Base-by-base conservation (phyloP, 92 coral and sea anemone genomes). In the Pocillopora meandrina region DNA sequence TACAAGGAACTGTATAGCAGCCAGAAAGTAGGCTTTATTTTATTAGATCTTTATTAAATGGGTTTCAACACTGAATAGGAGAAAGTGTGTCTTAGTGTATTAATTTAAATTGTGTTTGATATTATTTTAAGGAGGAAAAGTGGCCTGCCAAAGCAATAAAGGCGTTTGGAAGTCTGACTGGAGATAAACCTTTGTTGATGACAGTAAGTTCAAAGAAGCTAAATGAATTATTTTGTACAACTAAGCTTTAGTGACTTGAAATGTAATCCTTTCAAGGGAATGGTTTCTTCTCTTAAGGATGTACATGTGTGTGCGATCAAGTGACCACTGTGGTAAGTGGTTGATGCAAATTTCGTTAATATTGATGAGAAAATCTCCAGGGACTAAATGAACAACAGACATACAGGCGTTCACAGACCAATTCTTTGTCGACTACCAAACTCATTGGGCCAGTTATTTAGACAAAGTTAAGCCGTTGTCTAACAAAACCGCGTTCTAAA, bases 151-250 rank as follows among this genome's bases (percentile, higher is more conserved):
- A 91, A 75, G 93, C 99, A 20, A 88, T 88, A 82, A 96, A 92
- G 79, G 98, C 98, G 21, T 96, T 96, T 91, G 99, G 98, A 26
- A 96, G 99, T 87, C 83, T 96, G 72, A 91, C 98, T 47, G 95
- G 98, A 31, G 95, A 92, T n/a, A 96, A 95, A 73, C 91, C 93
- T 10, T 82, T 94, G 31, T 77, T 96, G 23, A 96, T 96, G 99
- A 93, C 92, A 3, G 99, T 96, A 66, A 83, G 94, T 74, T 72
- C 9, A 52, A 58, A 3, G 26, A 49, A 55, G 62, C 16, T 76
- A 17, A 33, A 49, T 72, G 33, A 10, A 18, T 36, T 66, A 21
- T 17, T 13, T 10, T 13, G 71, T 65, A 17, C 11, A 10, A 20
- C n/a, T 7, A 17, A 10, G 36, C 23, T 21, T 12, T 21, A 15